These are phyloP conservation scores for Oreochromis mossambicus DNA, from an alignment of 2,797 vertebrate genomes.

Conservation along the genomic window DNA sequence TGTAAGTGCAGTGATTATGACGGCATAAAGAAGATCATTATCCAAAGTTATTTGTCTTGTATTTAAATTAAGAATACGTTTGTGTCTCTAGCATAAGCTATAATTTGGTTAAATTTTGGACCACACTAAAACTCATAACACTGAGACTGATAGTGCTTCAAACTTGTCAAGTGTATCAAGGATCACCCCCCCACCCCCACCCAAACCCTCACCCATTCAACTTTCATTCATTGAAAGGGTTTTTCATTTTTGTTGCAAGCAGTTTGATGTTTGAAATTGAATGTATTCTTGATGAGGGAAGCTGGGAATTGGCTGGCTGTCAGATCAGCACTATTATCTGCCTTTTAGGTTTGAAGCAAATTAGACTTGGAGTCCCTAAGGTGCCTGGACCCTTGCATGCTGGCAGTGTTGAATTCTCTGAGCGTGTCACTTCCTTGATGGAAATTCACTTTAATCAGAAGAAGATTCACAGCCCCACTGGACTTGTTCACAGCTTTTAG, in stretches of 20 bases:
- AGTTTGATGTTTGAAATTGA: constrained; percentile 70
- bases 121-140: not conserved
- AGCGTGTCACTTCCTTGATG: constrained; percentile 64
- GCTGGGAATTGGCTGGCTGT: constrained; percentile 69
- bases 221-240: constrained; percentile 55
- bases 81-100: constrained; percentile 24
- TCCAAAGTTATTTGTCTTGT: not conserved
- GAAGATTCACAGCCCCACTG: constrained; percentile 46
- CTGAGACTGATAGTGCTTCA: constrained; percentile 10
- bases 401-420: constrained; percentile 50
- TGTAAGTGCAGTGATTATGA: not conserved
- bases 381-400: constrained; percentile 57
- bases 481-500: constrained; percentile 46
- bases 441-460: constrained; percentile 72
- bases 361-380: constrained; percentile 70
- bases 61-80: not conserved
- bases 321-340: constrained; percentile 74
- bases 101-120: constrained; percentile 22
- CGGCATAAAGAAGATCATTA: not conserved
- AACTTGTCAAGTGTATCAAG: constrained; percentile 51
- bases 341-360: constrained; percentile 73
- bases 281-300: constrained; percentile 71
- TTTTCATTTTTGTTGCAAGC: constrained; percentile 59
- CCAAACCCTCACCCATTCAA: constrained; percentile 13
- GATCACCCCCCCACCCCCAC: not conserved